Percentiles rank a stretch among this genome's conserved stretches.
These are phyloP conservation scores for Mesoclemmys tuberculata DNA, from an alignment of 2,113 vertebrate genomes.

Conservation along the genomic window DNA sequence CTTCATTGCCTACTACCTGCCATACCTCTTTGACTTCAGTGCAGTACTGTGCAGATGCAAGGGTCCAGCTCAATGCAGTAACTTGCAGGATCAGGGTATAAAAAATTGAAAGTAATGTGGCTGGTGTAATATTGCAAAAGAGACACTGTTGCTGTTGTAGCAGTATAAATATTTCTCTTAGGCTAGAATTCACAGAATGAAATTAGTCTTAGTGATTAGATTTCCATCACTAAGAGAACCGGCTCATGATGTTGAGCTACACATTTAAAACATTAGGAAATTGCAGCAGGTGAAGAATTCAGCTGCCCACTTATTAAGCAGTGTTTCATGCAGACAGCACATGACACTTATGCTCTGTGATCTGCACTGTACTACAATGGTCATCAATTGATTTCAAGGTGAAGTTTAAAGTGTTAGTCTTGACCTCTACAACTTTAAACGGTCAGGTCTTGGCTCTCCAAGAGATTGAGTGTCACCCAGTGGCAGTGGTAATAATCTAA, in stretches of 20 bases:
- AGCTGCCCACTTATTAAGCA: neutral
- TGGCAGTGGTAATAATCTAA: neutral
- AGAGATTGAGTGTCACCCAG: rapidly evolving
- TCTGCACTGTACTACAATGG: neutral
- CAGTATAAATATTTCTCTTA: slow-evolving; percentile 31
- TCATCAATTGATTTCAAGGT: neutral
- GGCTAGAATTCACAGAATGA: slow-evolving; percentile 39
- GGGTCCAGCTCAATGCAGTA: neutral
- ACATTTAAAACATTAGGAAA: neutral
- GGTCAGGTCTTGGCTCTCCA: neutral
- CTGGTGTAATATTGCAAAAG: slow-evolving; percentile 16
- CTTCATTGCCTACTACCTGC: neutral
- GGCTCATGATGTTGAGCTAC: neutral
- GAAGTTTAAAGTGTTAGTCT: neutral
- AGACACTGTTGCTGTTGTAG: slow-evolving; percentile 34
- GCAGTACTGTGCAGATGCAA: neutral
- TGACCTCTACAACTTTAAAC: neutral
- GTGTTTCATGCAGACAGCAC: neutral
- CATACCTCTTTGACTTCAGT: neutral
- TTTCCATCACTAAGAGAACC: neutral
- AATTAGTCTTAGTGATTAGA: slow-evolving; percentile 35
- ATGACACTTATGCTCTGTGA: neutral
- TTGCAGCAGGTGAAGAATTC: neutral
- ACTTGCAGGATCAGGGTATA: slow-evolving; percentile 14
- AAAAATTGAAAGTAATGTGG: slow-evolving; percentile 47